Evolutionary conservation across 2,888 invertebrate species (phyloP), one percentile per base, ranked within the genome.

Genomic region (Phalangium opilio): DNA sequence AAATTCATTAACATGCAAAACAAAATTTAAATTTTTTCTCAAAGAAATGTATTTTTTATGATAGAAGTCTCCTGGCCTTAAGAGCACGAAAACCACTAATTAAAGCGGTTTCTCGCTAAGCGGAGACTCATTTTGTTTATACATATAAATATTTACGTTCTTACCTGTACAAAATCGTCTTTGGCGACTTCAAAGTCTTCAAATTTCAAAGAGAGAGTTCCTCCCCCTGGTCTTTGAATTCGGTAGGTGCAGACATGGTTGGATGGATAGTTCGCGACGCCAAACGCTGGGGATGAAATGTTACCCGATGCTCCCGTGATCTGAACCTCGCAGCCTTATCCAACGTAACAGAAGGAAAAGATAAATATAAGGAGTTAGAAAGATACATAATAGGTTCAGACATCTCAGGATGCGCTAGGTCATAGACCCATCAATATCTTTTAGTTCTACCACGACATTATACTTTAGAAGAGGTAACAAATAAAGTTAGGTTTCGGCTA

Each of bases 231-330:
- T 62, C 87, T 83, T 55, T 79, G 79, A 44, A 93, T 78, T 63
- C 79, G 79, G 63, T 85, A 89, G 47, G 82, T 74, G 64, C 91
- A 93, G 64, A 87, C 85, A 63, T 90, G 87, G 63, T 90, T 90
- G 64, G 83, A 85, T 0, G 91, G 91, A 63, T 93, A 93, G 54
- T 79, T 78, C 42, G 76, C 74, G 8, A 89, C 71, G 3, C 82
- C 81, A 61, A 79, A 91, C 2, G 91, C 89, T 4, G 91, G 91
- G 0, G 91, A 91, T 17, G 79, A 78, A 4, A 93, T 73, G 1
- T 84, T 86, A 48, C 90, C 90, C 64, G 87, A 86, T 33, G 77
- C 72, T 3, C 84, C 79, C 18, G 81, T 77, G 45, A 90, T 79
- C 3, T 83, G 83, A 8, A 89, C 85, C 66, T 77, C 81, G 66